Evolutionary conservation across 1,140 invertebrate species (phyloP).

Genomic region (Cyphomyrmex costatus): DNA sequence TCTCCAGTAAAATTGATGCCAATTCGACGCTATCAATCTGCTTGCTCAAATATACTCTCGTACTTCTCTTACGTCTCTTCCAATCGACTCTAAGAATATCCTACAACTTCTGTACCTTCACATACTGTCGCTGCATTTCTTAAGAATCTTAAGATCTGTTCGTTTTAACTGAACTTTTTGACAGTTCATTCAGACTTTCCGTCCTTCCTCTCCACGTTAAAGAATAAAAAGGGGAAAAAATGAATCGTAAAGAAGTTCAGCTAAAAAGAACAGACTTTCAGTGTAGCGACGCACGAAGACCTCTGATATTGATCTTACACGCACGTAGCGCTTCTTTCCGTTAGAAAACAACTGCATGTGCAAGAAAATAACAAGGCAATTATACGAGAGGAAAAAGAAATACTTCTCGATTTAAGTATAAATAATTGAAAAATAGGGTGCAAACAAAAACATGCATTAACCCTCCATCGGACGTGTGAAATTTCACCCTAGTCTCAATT

Average conservation of each 20-base stretch:
- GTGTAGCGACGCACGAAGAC: not conserved
- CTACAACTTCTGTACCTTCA: not conserved
- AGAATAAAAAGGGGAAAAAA: no score
- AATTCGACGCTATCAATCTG: not conserved
- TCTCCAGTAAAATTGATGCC: not conserved
- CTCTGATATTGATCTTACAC: conserved; percentile 14
- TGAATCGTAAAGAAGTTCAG: no score
- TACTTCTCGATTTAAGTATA: not conserved
- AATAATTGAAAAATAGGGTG: not conserved
- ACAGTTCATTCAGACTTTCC: no score
- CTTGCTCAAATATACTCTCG: not conserved
- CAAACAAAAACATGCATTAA: not conserved
- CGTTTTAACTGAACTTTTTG: no score
- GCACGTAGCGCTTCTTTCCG: not conserved
- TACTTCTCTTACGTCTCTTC: not conserved
- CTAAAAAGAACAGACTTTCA: no score
- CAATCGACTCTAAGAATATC: not conserved
- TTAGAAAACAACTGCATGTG: not conserved
- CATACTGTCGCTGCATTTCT: not conserved
- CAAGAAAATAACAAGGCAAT: not conserved
- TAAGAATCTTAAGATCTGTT: no score
- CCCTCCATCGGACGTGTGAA: no score
- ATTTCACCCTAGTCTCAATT: no score
- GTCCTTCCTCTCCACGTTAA: no score
- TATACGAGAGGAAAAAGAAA: not conserved